A percentile compares a stretch with the other conserved stretches of the same genome.
phyloP scores from a whole-genome alignment of 1,140 invertebrate genomes.

The Drosophila watanabei region DNA sequence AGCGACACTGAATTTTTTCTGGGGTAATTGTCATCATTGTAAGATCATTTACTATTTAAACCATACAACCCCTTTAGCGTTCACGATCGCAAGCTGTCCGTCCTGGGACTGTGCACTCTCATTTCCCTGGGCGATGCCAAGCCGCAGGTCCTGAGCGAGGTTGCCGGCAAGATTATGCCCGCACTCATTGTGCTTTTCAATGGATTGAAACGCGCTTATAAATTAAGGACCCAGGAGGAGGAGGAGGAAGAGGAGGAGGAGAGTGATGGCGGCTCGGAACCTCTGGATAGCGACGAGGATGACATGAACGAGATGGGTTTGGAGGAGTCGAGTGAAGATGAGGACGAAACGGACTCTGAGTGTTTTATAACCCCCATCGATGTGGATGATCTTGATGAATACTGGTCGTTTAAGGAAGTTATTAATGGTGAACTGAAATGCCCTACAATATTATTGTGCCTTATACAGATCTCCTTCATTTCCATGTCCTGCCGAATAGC shows the following conservation, averaged over 20 bases:
- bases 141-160: constrained; percentile 91
- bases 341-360: constrained; percentile 93
- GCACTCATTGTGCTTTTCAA: constrained; percentile 96
- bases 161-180: constrained; percentile 94
- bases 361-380: constrained; percentile 96
- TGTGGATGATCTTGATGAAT: constrained; percentile 96
- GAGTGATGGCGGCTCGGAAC: constrained; percentile 90
- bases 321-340: constrained; percentile 89
- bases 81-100: constrained; percentile 97
- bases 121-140: constrained; percentile 91
- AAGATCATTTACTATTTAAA: not conserved
- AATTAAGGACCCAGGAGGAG: constrained; percentile 92
- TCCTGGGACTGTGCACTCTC: constrained; percentile 96
- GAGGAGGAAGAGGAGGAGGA: constrained; percentile 88
- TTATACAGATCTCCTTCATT: not conserved
- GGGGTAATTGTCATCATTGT: constrained; percentile 86
- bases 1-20: constrained; percentile 97
- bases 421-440: constrained; percentile 89
- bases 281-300: constrained; percentile 96
- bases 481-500: constrained; percentile 74
- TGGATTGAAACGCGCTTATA: constrained; percentile 96
- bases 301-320: constrained; percentile 94
- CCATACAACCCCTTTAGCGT: constrained; percentile 86
- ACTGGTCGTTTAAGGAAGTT: constrained; percentile 96
- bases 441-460: no score